These are phyloP conservation scores for Streblospio benedicti DNA, from an alignment of 1,140 invertebrate genomes.

Conservation along the genomic window DNA sequence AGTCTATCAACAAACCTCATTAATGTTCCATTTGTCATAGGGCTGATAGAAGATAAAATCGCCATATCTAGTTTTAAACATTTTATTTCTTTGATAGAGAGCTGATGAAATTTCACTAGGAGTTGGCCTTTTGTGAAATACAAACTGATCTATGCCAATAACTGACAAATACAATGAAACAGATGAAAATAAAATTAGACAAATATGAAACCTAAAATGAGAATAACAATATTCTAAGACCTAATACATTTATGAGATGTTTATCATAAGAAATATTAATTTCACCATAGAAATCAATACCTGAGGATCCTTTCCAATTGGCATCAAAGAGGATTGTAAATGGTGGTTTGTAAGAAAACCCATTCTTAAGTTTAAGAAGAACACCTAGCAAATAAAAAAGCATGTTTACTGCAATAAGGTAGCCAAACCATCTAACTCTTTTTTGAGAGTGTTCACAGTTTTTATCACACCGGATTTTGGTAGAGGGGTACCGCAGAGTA, in stretches of 20 bases:
- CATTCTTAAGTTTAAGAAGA: not conserved
- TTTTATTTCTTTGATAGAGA: not conserved
- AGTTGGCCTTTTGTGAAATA: not conserved
- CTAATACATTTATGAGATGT: not conserved
- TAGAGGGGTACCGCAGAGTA: too few relatives aligned
- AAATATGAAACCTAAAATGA: not conserved
- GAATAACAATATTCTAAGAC: not conserved
- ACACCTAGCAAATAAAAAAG: not conserved
- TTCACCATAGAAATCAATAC: not conserved
- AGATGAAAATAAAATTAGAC: not conserved
- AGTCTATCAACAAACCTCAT: not conserved
- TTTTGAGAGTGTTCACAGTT: not conserved
- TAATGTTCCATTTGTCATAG: not conserved
- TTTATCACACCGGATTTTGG: too few relatives aligned
- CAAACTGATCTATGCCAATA: not conserved
- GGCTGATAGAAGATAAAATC: not conserved
- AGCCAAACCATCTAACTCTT: not conserved
- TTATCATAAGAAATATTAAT: not conserved
- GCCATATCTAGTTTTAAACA: not conserved
- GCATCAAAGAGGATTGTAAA: conserved; percentile 1
- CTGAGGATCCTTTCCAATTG: not conserved
- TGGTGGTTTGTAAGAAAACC: not conserved
- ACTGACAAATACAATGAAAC: not conserved
- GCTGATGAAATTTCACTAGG: not conserved
- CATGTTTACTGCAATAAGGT: not conserved